A percentile compares a stretch with the other conserved stretches of the same genome.
Evolutionary conservation across 1,140 invertebrate species (phyloP).

Genomic region (Aphelenchoides fujianensis): DNA sequence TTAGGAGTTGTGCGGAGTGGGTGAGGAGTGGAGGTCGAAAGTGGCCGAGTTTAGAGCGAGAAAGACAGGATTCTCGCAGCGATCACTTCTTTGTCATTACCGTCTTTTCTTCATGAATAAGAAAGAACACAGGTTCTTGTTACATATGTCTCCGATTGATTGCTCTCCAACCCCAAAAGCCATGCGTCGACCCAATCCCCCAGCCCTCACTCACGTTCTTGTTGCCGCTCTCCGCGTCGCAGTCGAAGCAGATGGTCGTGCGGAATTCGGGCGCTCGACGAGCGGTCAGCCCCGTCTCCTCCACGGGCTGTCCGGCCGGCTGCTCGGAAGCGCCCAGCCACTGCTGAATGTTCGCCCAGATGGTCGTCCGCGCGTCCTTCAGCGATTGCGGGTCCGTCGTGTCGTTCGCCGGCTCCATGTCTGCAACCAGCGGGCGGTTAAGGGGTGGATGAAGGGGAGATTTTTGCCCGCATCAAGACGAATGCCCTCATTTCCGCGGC

Average conservation of each 20-base stretch:
- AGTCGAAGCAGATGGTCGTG: not conserved
- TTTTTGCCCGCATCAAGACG: too few relatives aligned
- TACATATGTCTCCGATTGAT: too few relatives aligned
- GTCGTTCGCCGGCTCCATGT: constrained; percentile 28
- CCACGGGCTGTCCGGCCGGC: not conserved
- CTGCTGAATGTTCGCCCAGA: constrained; percentile 21
- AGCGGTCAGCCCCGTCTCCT: not conserved
- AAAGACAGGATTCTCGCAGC: too few relatives aligned
- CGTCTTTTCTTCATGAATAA: not conserved
- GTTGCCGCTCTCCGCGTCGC: not conserved
- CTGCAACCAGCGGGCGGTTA: too few relatives aligned
- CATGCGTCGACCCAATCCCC: too few relatives aligned
- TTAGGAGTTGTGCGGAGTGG: not conserved
- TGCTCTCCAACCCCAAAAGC: too few relatives aligned
- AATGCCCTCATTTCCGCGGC: too few relatives aligned
- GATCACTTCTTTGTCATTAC: too few relatives aligned
- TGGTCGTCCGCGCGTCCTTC: constrained; percentile 14
- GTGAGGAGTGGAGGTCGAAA: too few relatives aligned
- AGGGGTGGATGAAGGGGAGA: too few relatives aligned
- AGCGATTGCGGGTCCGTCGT: constrained; percentile 17
- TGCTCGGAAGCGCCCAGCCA: not conserved
- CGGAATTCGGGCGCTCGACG: not conserved
- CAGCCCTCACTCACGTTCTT: not conserved
- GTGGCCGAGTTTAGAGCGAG: too few relatives aligned
- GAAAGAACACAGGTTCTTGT: too few relatives aligned